Percentiles rank a stretch among this genome's conserved stretches.
phyloP scores from a whole-genome alignment of 2,888 invertebrate genomes.

The Microchrysa polita region DNA sequence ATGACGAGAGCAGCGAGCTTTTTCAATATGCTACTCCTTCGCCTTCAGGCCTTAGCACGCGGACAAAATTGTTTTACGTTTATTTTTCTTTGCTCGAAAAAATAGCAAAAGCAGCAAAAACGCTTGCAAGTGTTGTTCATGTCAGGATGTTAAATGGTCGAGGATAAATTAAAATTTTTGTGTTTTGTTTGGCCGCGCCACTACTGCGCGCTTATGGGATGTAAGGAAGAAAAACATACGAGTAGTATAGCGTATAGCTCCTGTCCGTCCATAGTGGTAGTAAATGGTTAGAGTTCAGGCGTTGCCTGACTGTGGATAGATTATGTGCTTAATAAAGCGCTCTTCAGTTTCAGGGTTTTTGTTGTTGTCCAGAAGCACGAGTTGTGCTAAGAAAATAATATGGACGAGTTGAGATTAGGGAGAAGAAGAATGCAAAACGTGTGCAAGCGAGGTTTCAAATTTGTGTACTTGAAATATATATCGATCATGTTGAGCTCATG shows the following conservation, averaged over 20 bases:
- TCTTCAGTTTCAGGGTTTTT: not conserved
- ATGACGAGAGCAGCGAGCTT: slow-evolving; percentile 32
- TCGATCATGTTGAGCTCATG: slow-evolving; percentile 39
- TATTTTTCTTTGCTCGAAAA: slow-evolving; percentile 41
- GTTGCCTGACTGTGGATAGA: slow-evolving; percentile 34
- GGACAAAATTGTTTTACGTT: slow-evolving; percentile 31
- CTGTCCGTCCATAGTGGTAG: too few relatives aligned
- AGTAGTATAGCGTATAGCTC: too few relatives aligned
- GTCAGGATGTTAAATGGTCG: slow-evolving; percentile 44
- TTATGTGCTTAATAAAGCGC: slow-evolving; percentile 40
- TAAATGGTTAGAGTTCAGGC: slow-evolving; percentile 4
- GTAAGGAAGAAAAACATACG: not conserved
- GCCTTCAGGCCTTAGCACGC: not conserved
- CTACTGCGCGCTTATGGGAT: too few relatives aligned
- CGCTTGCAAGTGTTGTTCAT: slow-evolving; percentile 40
- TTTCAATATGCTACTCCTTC: slow-evolving; percentile 3
- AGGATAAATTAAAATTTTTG: slow-evolving; percentile 44
- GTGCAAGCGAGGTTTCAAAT: not conserved
- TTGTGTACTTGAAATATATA: slow-evolving; percentile 28
- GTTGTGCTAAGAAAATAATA: not conserved
- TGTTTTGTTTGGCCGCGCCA: slow-evolving; percentile 15
- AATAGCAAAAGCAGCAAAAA: slow-evolving; percentile 28
- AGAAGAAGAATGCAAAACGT: too few relatives aligned
- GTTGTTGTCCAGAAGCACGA: not conserved
- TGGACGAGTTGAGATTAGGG: not conserved